Evolutionary conservation across 23 tunicate species (phyloP), one percentile per base, ranked within the genome.

Genomic region (Ciona savignyi): DNA sequence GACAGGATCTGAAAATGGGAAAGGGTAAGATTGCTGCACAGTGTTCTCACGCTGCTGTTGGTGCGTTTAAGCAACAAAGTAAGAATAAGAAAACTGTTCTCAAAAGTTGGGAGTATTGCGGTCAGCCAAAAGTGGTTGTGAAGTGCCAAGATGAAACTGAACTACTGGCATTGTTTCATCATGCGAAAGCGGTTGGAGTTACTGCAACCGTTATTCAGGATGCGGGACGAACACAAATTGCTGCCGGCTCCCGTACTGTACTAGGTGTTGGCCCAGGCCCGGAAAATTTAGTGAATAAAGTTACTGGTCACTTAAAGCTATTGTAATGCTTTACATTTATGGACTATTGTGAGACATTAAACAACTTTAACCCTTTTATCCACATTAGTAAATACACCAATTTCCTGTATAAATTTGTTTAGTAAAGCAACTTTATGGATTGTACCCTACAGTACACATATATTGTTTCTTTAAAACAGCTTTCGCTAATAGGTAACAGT

Each of bases 111-210:
- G 96, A 89, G 74, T 74, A 77, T 62, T 31, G 51, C 27, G 96
- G 96, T 30, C 96, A 89, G 51, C 81, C 96, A 2, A 89, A 89
- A 89, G 87, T 89, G 26, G 96, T 83, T n/a, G n/a, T n/a, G n/a
- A n/a, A n/a, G n/a, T n/a, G n/a, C n/a, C n/a, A n/a, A 30, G 83
- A 85, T 66, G 89, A 89, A 69, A 72, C 34, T 26, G 89, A 89
- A 60, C 75, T 89, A 65, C 42, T 82, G 32, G 84, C 80, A 51
- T 77, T 89, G 72, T 51, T 48, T 33, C 77, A 81, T 0, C 86
- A 85, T 66, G 98, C 98, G 0, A 76, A 75, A 62, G 65, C 85
- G 0, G n/a, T 92, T 25, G 79, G 77, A 22, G 69, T 92, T 11
- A 80, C 86, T 1, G 71, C 86, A 33, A 66, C 86, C 25, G 34